Conservation (phyloP, 2,113 vertebrate genomes). For the Leptobrachium ailaonicum region DNA sequence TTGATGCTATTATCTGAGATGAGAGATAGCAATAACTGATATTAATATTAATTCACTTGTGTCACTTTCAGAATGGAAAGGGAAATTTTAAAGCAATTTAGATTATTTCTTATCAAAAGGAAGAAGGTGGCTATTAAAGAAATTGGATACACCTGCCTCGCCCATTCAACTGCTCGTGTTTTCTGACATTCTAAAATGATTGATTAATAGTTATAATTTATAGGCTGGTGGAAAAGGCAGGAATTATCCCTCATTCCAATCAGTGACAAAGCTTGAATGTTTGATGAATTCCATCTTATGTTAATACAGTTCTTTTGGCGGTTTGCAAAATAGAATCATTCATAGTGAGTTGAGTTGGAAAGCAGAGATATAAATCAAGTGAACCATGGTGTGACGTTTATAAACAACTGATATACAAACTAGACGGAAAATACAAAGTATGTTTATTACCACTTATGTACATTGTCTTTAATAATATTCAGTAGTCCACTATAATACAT, state of each 20-base stretch:
- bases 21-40: too few species aligned
- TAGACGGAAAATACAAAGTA: background rate
- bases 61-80: background rate
- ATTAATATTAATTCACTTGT: too few species aligned
- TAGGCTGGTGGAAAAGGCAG: slow-evolving; percentile 10
- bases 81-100: background rate
- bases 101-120: slow-evolving; percentile 11
- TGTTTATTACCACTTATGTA: slow-evolving; percentile 4
- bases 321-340: slow-evolving; percentile 33
- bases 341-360: slow-evolving; percentile 34
- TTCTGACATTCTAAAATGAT: slow-evolving; percentile 33
- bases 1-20: too few species aligned
- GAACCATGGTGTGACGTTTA: slow-evolving; percentile 11
- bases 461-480: background rate
- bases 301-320: slow-evolving; percentile 36
- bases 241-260: slow-evolving; percentile 27
- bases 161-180: slow-evolving; percentile 8
- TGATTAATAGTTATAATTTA: slow-evolving; percentile 39
- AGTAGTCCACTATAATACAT: background rate
- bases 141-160: slow-evolving; percentile 25
- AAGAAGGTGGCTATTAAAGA: slow-evolving; percentile 24
- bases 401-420: background rate
- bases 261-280: slow-evolving; percentile 24
- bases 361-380: slow-evolving; percentile 29
- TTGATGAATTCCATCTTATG: slow-evolving; percentile 35